These are phyloP conservation scores for Psephotus haematonotus DNA, from an alignment of 2,113 vertebrate species.

Conservation along the genomic window DNA sequence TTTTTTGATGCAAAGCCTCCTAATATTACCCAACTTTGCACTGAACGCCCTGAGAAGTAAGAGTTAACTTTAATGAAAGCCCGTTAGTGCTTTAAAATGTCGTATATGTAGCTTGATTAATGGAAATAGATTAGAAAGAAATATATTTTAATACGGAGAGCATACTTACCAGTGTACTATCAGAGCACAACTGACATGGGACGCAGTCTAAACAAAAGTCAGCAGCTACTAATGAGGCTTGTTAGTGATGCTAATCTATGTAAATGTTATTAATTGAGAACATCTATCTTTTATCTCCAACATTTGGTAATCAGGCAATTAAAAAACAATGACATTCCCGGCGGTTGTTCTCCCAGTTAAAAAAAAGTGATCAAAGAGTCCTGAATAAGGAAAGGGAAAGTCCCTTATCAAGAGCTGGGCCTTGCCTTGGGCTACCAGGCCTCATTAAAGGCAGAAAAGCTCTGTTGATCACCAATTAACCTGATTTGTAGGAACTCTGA, in stretches of 20 bases:
- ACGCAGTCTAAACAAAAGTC: constrained; percentile 90
- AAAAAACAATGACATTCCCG: constrained; percentile 94
- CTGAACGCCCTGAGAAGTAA: constrained; percentile 6
- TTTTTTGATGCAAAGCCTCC: constrained; percentile 30
- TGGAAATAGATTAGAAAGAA: constrained; percentile 77
- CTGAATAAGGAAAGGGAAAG: constrained; percentile 85
- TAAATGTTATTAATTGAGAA: constrained; percentile 99
- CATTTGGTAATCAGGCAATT: constrained; percentile 98
- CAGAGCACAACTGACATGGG: constrained; percentile 83
- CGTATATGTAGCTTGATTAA: constrained; percentile 74
- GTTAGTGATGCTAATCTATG: constrained; percentile 99
- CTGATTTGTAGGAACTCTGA: constrained; percentile 94
- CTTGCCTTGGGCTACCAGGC: constrained; percentile 88
- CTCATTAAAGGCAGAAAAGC: constrained; percentile 94
- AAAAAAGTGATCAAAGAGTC: constrained; percentile 93
- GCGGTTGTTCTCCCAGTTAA: constrained; percentile 82
- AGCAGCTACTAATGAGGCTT: constrained; percentile 93
- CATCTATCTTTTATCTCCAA: constrained; percentile 98
- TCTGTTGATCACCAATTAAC: constrained; percentile 99
- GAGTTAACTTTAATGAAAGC: constrained; percentile 75
- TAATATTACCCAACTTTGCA: not conserved
- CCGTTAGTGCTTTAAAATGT: constrained; percentile 72
- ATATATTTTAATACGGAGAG: constrained; percentile 66
- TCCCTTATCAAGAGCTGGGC: constrained; percentile 84
- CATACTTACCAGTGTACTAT: constrained; percentile 70